Evolutionary conservation across 1,140 invertebrate genomes (phyloP).

Genomic region (Chrysoperla carnea): DNA sequence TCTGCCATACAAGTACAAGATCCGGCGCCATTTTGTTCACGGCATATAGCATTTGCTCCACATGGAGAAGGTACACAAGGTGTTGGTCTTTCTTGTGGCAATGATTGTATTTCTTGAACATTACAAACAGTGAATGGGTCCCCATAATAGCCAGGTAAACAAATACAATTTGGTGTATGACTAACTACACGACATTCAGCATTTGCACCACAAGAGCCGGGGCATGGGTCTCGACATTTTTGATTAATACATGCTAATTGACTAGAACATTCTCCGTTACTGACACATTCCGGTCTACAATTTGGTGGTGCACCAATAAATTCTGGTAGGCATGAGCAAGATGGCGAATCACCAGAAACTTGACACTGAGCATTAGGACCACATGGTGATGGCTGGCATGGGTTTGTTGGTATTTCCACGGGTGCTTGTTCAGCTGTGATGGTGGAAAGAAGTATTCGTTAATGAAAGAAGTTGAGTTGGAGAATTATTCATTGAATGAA

Average conservation of each 20-base stretch:
- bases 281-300: slow-evolving; percentile 60
- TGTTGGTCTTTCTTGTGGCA: slow-evolving; percentile 4
- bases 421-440: slow-evolving; percentile 8
- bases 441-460: slow-evolving; percentile 6
- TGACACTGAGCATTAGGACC: slow-evolving; percentile 54
- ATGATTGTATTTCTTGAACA: slow-evolving; percentile 8
- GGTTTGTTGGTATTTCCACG: slow-evolving; percentile 23
- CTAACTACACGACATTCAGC: slow-evolving; percentile 35
- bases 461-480: neutral
- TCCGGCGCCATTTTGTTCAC: slow-evolving; percentile 37
- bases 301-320: slow-evolving; percentile 59
- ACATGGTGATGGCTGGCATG: slow-evolving; percentile 49
- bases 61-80: slow-evolving; percentile 41
- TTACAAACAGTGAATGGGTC: slow-evolving; percentile 37
- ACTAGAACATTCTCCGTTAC: slow-evolving; percentile 56
- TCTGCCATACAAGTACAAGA: slow-evolving; percentile 45
- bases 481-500: neutral
- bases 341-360: slow-evolving; percentile 31
- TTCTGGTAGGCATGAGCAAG: slow-evolving; percentile 50
- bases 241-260: slow-evolving; percentile 55
- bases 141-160: slow-evolving; percentile 36
- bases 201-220: slow-evolving; percentile 32
- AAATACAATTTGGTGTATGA: slow-evolving; percentile 40
- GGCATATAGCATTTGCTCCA: slow-evolving; percentile 33
- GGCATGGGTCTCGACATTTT: slow-evolving; percentile 62